Conservation (phyloP, 2,113 vertebrate species). For the Artemisiospiza belli region DNA sequence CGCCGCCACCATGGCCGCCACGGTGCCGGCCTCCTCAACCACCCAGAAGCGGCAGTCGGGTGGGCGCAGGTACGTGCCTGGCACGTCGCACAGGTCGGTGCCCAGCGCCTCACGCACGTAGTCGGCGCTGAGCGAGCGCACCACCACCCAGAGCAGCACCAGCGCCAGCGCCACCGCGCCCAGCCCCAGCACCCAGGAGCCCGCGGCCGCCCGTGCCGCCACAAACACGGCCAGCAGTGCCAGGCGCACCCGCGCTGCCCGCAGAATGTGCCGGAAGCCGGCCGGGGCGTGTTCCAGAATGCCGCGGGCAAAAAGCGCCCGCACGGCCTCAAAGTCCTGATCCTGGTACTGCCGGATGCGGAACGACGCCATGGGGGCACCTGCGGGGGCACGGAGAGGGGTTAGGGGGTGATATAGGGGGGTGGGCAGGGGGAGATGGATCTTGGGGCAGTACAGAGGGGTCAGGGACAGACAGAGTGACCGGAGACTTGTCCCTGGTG, state of each 20-base stretch:
- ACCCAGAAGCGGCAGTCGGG: neutral
- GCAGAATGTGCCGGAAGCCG: neutral
- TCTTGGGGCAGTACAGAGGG: too few species aligned
- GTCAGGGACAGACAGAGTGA: too few species aligned
- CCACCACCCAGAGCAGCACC: neutral
- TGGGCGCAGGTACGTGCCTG: neutral
- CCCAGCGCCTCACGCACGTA: neutral
- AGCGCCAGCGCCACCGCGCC: neutral
- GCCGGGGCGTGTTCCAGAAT: neutral
- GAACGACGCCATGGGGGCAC: slow-evolving; percentile 3
- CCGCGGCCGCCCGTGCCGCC: fast-evolving
- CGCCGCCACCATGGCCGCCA: neutral
- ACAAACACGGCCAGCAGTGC: neutral
- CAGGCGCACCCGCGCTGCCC: neutral
- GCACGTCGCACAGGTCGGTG: neutral
- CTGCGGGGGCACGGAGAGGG: neutral
- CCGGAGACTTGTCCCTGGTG: too few species aligned
- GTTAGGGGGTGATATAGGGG: too few species aligned
- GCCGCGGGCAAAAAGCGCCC: slow-evolving; percentile 3
- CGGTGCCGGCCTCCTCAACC: neutral
- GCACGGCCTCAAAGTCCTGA: neutral
- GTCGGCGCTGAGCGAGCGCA: neutral
- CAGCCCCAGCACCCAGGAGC: slow-evolving; percentile 6
- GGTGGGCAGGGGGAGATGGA: too few species aligned
- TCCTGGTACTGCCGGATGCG: slow-evolving; percentile 56